Evolutionary conservation across 2,888 invertebrate species (phyloP).

Genomic region (Choristoneura rosaceana): DNA sequence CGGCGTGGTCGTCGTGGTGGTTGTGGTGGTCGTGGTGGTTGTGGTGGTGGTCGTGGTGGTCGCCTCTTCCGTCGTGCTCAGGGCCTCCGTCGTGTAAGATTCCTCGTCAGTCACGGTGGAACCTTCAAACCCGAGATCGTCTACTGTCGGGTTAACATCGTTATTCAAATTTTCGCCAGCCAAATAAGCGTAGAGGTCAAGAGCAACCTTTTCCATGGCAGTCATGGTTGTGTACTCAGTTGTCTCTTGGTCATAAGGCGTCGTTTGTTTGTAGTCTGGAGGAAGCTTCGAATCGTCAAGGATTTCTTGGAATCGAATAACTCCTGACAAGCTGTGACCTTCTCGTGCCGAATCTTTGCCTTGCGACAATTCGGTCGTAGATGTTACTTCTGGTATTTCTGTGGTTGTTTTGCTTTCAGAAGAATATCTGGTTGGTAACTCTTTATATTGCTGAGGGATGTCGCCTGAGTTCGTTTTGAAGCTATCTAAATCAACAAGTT

Average conservation of each 20-base stretch:
- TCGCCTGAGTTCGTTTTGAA: slow-evolving; percentile 90
- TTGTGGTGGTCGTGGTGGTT: slow-evolving; percentile 83
- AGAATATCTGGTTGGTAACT: slow-evolving; percentile 75
- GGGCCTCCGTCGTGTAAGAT: slow-evolving; percentile 75
- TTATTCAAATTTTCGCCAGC: slow-evolving; percentile 88
- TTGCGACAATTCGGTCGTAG: slow-evolving; percentile 63
- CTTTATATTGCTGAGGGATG: slow-evolving; percentile 83
- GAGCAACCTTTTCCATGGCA: slow-evolving; percentile 92
- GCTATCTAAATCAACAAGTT: slow-evolving; percentile 92
- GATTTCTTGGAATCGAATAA: slow-evolving; percentile 73
- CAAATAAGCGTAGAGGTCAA: slow-evolving; percentile 93
- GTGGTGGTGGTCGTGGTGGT: slow-evolving; percentile 82
- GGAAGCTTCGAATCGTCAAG: slow-evolving; percentile 76
- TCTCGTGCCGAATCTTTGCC: slow-evolving; percentile 70
- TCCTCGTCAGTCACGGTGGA: slow-evolving; percentile 72
- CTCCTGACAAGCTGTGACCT: slow-evolving; percentile 73
- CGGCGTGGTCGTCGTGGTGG: slow-evolving; percentile 84
- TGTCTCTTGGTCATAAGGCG: slow-evolving; percentile 75
- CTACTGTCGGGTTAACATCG: slow-evolving; percentile 76
- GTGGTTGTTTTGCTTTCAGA: slow-evolving; percentile 81
- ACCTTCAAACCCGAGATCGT: slow-evolving; percentile 68
- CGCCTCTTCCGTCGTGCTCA: slow-evolving; percentile 77
- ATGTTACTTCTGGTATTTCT: slow-evolving; percentile 82
- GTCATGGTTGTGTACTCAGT: slow-evolving; percentile 88
- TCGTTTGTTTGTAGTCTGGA: slow-evolving; percentile 73